These are phyloP conservation scores for Punctoribates punctum DNA, from an alignment of 2,888 invertebrate genomes.

Conservation along the genomic window DNA sequence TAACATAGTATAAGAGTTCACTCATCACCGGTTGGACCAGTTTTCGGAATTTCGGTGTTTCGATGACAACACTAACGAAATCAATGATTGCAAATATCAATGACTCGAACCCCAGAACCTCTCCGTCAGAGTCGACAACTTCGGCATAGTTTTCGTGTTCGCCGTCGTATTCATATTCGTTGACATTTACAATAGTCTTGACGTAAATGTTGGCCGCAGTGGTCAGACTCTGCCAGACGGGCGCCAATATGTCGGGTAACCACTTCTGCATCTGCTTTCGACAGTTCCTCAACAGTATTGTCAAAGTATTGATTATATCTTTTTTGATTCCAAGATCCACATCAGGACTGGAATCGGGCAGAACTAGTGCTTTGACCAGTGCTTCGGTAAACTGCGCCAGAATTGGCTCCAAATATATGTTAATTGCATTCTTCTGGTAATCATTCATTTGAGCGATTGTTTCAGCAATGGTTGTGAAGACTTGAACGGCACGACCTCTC, in stretches of 20 bases:
- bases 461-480: conserved; percentile 63
- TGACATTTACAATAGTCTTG: conserved; percentile 60
- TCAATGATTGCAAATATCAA: conserved; percentile 66
- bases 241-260: conserved; percentile 62
- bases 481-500: conserved; percentile 64
- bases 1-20: conserved; percentile 64
- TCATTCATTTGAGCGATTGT: conserved; percentile 59
- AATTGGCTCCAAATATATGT: conserved; percentile 64
- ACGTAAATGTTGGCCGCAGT: conserved; percentile 65
- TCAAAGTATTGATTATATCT: conserved; percentile 63
- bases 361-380: conserved; percentile 52
- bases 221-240: conserved; percentile 66
- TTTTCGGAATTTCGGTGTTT: conserved; percentile 59
- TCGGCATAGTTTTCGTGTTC: conserved; percentile 60
- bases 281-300: conserved; percentile 61
- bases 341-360: conserved; percentile 55
- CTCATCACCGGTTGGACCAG: conserved; percentile 62
- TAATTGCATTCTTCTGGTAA: conserved; percentile 60
- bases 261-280: conserved; percentile 62
- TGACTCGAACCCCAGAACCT: conserved; percentile 63
- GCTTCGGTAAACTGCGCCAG: conserved; percentile 65
- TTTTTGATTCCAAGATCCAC: conserved; percentile 64
- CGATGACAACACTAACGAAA: conserved; percentile 63
- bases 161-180: conserved; percentile 23
- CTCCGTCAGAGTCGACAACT: conserved; percentile 64